Percentiles rank a stretch among this genome's conserved stretches.
phyloP scores from a whole-genome alignment of 2,797 vertebrate species.

The Sylvilagus floridanus region DNA sequence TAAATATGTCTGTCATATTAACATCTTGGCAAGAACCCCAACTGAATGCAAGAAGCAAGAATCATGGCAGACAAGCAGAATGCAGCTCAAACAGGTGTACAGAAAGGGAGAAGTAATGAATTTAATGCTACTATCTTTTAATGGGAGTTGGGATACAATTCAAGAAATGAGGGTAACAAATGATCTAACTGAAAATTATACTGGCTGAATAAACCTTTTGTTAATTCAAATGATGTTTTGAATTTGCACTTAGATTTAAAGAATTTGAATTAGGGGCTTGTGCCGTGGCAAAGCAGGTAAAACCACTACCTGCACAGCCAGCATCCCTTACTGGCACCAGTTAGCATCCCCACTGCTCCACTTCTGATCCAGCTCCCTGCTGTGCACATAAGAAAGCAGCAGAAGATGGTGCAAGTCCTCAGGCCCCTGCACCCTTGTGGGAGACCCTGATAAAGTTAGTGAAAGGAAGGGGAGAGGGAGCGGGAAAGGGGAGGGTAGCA shows the following conservation, averaged over 20 bases:
- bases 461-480: no score
- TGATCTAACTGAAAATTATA: not conserved
- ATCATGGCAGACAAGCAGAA: not conserved
- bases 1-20: constrained; percentile 83
- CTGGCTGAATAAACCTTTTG: not conserved
- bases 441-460: no score
- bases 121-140: not conserved
- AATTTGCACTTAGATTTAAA: constrained; percentile 49
- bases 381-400: no score
- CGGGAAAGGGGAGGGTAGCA: no score
- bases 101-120: constrained; percentile 65
- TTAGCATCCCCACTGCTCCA: no score
- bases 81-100: not conserved
- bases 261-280: not conserved
- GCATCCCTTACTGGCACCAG: no score
- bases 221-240: constrained; percentile 7
- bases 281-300: no score
- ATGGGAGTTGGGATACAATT: not conserved
- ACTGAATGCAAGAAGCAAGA: not conserved
- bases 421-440: no score
- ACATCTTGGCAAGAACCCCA: not conserved
- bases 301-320: no score
- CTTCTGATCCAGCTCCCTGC: no score
- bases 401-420: no score
- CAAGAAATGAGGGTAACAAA: not conserved